These are phyloP conservation scores for Ennomos quercinarius DNA, from an alignment of 2,888 invertebrate genomes.

Conservation along the genomic window DNA sequence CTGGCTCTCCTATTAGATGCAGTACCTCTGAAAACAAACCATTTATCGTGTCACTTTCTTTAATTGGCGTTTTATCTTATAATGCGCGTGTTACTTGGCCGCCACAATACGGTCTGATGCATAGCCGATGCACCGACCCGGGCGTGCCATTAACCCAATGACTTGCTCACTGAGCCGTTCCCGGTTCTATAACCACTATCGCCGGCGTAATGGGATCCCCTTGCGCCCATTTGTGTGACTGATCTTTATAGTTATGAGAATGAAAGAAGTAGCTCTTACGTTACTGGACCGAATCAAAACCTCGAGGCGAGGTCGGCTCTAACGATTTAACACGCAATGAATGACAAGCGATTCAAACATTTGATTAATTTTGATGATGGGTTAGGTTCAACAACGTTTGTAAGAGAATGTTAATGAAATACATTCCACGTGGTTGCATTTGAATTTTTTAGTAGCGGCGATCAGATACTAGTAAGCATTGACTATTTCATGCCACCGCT, in stretches of 20 bases:
- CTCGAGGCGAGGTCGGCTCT: slow-evolving; percentile 28
- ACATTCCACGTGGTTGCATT: slow-evolving; percentile 15
- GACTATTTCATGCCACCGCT: slow-evolving; percentile 34
- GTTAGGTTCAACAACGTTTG: slow-evolving; percentile 11
- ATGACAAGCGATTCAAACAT: slow-evolving; percentile 25
- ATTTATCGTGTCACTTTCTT: slow-evolving; percentile 18
- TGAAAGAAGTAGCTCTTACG: slow-evolving; percentile 30
- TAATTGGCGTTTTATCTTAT: slow-evolving; percentile 21
- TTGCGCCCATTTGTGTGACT: slow-evolving; percentile 41
- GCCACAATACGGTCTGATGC: slow-evolving; percentile 52
- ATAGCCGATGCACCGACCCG: slow-evolving; percentile 61
- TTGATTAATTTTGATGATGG: slow-evolving; percentile 32
- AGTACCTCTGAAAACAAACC: slow-evolving; percentile 79
- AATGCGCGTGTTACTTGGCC: slow-evolving; percentile 29
- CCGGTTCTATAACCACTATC: slow-evolving; percentile 45
- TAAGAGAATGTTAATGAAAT: slow-evolving; percentile 23
- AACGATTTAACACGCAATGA: slow-evolving; percentile 25
- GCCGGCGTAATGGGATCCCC: slow-evolving; percentile 29
- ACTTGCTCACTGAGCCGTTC: slow-evolving; percentile 74
- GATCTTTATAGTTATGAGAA: slow-evolving; percentile 33
- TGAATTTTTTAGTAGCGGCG: slow-evolving; percentile 30
- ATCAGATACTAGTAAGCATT: slow-evolving; percentile 42
- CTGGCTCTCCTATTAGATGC: slow-evolving; percentile 88
- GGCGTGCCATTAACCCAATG: slow-evolving; percentile 78
- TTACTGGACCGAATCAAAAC: slow-evolving; percentile 31